Evolutionary conservation across 1,140 invertebrate species (phyloP).

Genomic region (Tetramorium simillimum): DNA sequence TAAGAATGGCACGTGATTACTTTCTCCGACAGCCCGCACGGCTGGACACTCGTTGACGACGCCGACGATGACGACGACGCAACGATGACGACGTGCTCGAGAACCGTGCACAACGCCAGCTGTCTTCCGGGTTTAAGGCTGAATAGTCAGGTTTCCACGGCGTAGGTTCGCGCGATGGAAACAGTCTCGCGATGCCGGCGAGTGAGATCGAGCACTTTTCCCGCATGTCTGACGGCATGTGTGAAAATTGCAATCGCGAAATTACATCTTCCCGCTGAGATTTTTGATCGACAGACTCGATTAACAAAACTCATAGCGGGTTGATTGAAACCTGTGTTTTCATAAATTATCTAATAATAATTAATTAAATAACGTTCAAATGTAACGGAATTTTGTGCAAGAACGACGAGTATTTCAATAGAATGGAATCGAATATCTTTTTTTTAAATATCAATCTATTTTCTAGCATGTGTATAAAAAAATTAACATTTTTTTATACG

Average conservation of each 20-base stretch:
- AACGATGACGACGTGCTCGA: constrained; percentile 51
- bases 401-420: not conserved
- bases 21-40: constrained; percentile 46
- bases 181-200: constrained; percentile 31
- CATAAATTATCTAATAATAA: not conserved
- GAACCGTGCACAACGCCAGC: constrained; percentile 45
- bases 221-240: not conserved
- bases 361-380: not conserved
- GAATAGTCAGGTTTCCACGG: constrained; percentile 42
- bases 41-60: constrained; percentile 15
- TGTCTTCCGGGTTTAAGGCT: constrained; percentile 53
- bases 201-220: constrained; percentile 47
- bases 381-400: not conserved
- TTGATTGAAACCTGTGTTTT: not conserved
- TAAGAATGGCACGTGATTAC: constrained; percentile 58
- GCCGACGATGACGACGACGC: constrained; percentile 45
- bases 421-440: not conserved
- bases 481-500: constrained; percentile 2
- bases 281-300: not conserved
- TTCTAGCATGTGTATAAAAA: not conserved
- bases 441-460: constrained; percentile 2
- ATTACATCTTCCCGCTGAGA: not conserved
- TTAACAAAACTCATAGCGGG: not conserved
- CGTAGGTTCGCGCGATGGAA: constrained; percentile 27
- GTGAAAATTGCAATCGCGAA: constrained; percentile 50